Conservation (phyloP, 2,797 vertebrate species). For the Hippocampus kuda region DNA sequence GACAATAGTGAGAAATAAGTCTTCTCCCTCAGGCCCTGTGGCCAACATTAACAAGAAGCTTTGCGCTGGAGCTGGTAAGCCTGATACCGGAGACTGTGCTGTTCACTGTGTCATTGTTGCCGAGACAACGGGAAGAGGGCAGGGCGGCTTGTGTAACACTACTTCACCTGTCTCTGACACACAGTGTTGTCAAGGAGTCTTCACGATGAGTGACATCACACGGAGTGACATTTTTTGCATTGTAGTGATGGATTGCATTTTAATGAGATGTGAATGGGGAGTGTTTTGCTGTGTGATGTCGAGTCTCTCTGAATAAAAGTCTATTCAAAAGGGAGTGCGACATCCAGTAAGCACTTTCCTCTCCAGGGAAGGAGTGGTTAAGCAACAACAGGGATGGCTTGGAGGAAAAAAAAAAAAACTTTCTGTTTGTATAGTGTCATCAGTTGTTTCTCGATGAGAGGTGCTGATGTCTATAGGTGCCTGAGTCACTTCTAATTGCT, state of each 20-base stretch:
- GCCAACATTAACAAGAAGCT: conserved; percentile 58
- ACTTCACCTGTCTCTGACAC: conserved; percentile 40
- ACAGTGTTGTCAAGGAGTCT: conserved; percentile 15
- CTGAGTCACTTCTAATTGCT: conserved; percentile 23
- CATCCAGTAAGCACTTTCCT: conserved; percentile 33
- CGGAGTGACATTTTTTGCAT: not conserved
- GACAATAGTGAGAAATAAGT: conserved; percentile 30
- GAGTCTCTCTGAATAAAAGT: conserved; percentile 27
- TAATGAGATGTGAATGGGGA: not conserved
- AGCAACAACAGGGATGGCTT: conserved; percentile 29
- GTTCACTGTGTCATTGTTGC: conserved; percentile 57
- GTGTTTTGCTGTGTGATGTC: conserved; percentile 28
- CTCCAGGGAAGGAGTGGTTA: conserved; percentile 36
- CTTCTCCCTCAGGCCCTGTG: conserved; percentile 38
- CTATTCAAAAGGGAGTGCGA: conserved; percentile 30
- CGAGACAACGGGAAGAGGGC: conserved; percentile 48
- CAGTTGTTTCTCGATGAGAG: conserved; percentile 26
- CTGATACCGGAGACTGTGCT: conserved; percentile 61
- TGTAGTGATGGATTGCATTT: not conserved
- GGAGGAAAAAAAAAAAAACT: conserved; percentile 10
- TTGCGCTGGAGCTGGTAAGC: conserved; percentile 43
- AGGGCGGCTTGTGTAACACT: conserved; percentile 36
- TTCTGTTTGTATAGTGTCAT: conserved; percentile 43
- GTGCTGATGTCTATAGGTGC: conserved; percentile 18
- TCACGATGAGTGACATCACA: not conserved